Base-by-base conservation (phyloP, 2,113 vertebrate species). In the Emydocephalus ijimae region DNA sequence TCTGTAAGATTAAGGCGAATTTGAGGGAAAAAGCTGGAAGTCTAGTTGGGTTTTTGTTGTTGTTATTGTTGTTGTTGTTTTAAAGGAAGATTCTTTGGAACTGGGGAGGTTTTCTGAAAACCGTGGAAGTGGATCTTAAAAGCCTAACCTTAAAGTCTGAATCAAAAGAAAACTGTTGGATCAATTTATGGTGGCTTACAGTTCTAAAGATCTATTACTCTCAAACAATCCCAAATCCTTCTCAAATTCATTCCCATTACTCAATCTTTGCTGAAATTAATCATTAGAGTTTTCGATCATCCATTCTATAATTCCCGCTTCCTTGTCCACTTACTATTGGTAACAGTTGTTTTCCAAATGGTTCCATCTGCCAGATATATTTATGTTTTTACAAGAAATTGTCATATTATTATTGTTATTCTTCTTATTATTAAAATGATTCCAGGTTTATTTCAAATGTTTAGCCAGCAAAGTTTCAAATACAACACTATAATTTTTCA, bases 401-500 rank as follows among this genome's bases (percentile, higher is more conserved):
- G 34, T 90, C 69, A 5, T 12, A 12, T 64, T 64, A 12, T 29
- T 64, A 9, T 64, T 64, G 1, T 64, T 64, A 10, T 61, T 61
- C 0, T 61, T 61, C 1, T 61, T 64, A 3, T 81, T 20, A 21
- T 81, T 3, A 81, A 20, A 20, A 81, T 39, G 7, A 21, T 81
- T 81, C 34, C 57, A 95, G 52, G 56, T 34, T 29, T 56, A 93
- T 89, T 69, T 26, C 48, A 86, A 86, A 7, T 54, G 8, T 89
- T 92, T 92, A 59, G 48, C 55, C 69, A 39, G 55, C 14, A 57
- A 11, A 3, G 2, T 21, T 61, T 90, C 85, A 11, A 23, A 85
- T 92, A 91, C 11, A 88, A 54, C 69, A 18, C 24, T 10, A 69
- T 56, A 74, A 92, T 92, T 87, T 59, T 90, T 87, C 61, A 90